Evolutionary conservation across 2,113 vertebrate species (phyloP), one percentile per base, ranked within the genome.

Genomic region (Pangasianodon gigas): DNA sequence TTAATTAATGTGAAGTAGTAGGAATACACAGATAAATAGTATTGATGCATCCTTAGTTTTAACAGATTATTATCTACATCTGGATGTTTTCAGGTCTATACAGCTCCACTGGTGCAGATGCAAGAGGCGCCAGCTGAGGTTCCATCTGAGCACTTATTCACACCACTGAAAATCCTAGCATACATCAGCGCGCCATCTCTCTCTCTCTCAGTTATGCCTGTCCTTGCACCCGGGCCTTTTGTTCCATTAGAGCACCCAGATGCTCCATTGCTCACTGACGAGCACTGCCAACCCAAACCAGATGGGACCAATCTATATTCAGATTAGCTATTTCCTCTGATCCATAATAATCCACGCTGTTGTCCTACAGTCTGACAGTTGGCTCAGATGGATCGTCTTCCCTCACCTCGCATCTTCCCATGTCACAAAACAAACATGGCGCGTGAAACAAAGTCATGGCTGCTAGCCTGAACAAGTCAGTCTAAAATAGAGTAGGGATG

Each of bases 241-340:
- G 93, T 96, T 96, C 95, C 94, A 95, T 96, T 96, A 95, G 95
- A 89, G 87, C 92, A 92, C 95, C 94, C 96, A 96, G 95, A 96
- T 96, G 96, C 95, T 95, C 93, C 92, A 93, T 94, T 94, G 95
- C 95, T 96, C 95, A 95, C 95, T 93, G 94, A 94, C 93, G 92
- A 94, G 93, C 94, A 88, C 93, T 96, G 95, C 95, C 96, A 95
- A 93, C 88, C 90, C 89, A 93, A 95, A 94, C 95, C 96, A 96
- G 96, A 96, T 96, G 96, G 95, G 96, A 94, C 93, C 94, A 92
- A 96, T 96, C 95, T 96, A 96, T 96, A 96, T 96, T 96, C 95
- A 96, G 96, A 96, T 96, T 94, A 96, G 95, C 95, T 87, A 94
- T 94, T 96, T 96, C 95, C 95, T 95, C 94, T 95, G 94, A 95